A percentile compares a stretch with the other conserved stretches of the same genome.
Conservation (phyloP, 2,797 vertebrate genomes). For the Bryconaethiops microstoma region DNA sequence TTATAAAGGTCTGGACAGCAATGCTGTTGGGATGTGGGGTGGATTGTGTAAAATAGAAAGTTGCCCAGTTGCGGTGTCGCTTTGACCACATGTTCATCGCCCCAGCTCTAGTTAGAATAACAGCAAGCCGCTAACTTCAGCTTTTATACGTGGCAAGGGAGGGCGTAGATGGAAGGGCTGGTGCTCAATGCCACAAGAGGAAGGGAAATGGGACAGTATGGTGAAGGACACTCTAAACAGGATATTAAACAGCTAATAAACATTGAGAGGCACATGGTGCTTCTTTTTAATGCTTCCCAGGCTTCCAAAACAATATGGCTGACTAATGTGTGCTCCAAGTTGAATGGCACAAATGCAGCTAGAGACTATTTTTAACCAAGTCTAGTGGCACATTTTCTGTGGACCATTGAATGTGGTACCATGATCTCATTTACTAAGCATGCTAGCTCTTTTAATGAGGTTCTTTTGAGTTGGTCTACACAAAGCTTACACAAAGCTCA, state of each 20-base stretch:
- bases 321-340: not conserved
- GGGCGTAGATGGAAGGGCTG: conserved; percentile 57
- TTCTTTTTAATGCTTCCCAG: conserved; percentile 66
- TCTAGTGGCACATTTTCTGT: conserved; percentile 29
- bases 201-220: conserved; percentile 64
- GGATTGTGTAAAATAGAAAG: not conserved
- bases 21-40: not conserved
- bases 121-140: conserved; percentile 23
- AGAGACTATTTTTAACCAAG: conserved; percentile 21
- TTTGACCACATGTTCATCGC: conserved; percentile 40
- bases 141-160: conserved; percentile 22
- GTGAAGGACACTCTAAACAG: conserved; percentile 75
- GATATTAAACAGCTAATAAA: conserved; percentile 83
- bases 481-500: not conserved
- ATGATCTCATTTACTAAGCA: conserved; percentile 30
- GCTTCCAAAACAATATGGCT: conserved; percentile 63
- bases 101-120: conserved; percentile 33
- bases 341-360: conserved; percentile 38
- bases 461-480: not conserved
- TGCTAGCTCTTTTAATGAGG: conserved; percentile 7
- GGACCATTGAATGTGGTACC: conserved; percentile 24
- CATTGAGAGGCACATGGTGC: conserved; percentile 68
- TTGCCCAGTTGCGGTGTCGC: not conserved
- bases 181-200: conserved; percentile 44
- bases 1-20: not conserved